Evolutionary conservation across 2,888 invertebrate species (phyloP).

Genomic region (Luperina testacea): DNA sequence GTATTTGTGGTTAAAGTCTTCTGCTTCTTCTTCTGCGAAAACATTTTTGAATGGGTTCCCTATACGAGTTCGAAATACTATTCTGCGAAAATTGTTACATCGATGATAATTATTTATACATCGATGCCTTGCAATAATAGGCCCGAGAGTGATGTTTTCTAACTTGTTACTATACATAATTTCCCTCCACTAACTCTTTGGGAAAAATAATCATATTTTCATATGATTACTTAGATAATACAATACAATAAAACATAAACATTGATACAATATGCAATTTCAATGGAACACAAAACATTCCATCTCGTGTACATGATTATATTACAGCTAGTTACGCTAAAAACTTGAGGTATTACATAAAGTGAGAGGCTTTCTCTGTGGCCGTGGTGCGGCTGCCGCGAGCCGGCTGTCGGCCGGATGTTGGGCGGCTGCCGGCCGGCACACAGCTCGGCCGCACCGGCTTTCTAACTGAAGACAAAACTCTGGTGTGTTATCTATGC

Average conservation of each 20-base stretch:
- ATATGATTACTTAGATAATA: not conserved
- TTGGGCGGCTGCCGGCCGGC: not conserved
- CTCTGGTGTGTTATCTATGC: too few relatives aligned
- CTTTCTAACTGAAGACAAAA: conserved; percentile 19
- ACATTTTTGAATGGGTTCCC: not conserved
- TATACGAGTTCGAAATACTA: too few relatives aligned
- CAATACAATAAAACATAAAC: conserved; percentile 1
- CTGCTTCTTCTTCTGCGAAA: not conserved
- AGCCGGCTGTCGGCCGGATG: not conserved
- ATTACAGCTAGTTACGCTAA: conserved; percentile 7
- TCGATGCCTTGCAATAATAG: too few relatives aligned
- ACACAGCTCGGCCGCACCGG: not conserved
- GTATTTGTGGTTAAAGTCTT: not conserved
- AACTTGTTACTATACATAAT: not conserved
- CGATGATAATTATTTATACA: too few relatives aligned
- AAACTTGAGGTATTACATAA: conserved; percentile 19
- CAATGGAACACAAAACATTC: not conserved
- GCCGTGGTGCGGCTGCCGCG: not conserved
- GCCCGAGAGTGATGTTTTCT: not conserved
- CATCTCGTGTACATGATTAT: conserved; percentile 6
- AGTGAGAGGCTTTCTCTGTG: conserved; percentile 33
- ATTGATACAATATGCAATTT: not conserved
- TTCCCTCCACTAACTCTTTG: not conserved
- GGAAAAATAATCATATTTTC: not conserved
- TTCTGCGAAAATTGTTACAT: too few relatives aligned